These are phyloP conservation scores for Silvanus unidentatus DNA, from an alignment of 2,888 invertebrate genomes.

Conservation along the genomic window DNA sequence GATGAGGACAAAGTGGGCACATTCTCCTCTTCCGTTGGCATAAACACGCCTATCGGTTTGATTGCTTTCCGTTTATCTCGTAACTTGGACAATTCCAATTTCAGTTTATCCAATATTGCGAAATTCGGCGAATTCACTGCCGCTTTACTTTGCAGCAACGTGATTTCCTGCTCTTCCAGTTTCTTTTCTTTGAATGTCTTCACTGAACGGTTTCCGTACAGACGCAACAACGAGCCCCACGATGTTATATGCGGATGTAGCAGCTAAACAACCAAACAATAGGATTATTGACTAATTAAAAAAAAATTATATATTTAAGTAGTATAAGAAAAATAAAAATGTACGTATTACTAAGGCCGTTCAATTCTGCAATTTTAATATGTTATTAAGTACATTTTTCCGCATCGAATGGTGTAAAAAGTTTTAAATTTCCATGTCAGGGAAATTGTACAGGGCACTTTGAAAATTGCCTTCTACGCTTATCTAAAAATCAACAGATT, in stretches of 20 bases:
- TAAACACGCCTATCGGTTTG: conserved; percentile 55
- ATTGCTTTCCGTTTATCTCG: conserved; percentile 53
- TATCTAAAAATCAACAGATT: too few species aligned
- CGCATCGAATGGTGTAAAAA: too few species aligned
- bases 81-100: conserved; percentile 74
- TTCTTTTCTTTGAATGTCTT: conserved; percentile 90
- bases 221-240: conserved; percentile 89
- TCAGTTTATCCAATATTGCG: conserved; percentile 80
- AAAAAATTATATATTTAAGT: too few species aligned
- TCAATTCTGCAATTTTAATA: too few species aligned
- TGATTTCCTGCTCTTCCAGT: conserved; percentile 87
- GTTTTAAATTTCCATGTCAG: too few species aligned
- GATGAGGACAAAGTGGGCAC: conserved; percentile 68
- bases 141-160: conserved; percentile 81
- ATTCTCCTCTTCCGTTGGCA: conserved; percentile 55
- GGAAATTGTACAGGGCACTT: too few species aligned
- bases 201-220: conserved; percentile 88
- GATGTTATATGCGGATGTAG: conserved; percentile 91
- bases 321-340: too few species aligned
- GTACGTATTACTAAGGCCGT: too few species aligned
- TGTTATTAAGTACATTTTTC: too few species aligned
- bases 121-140: conserved; percentile 86
- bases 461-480: too few species aligned
- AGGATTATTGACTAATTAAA: conserved; percentile 9
- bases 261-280: conserved; percentile 48